Base-by-base conservation (phyloP, 1,140 invertebrate genomes). In the Epicauta chinensis region DNA sequence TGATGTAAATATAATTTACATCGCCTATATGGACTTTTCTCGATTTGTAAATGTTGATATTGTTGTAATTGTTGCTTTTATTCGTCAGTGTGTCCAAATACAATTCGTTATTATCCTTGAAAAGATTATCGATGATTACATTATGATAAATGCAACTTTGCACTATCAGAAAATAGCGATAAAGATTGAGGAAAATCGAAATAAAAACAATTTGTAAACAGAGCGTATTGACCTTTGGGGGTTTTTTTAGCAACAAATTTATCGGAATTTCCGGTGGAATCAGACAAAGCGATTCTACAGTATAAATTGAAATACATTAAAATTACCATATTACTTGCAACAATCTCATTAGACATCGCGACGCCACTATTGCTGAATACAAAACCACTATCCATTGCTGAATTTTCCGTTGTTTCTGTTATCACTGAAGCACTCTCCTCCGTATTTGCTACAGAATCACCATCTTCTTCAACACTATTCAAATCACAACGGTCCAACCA, bases 41-140 rank as follows among this genome's bases (percentile, higher is more conserved):
- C 7, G 44, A 47, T 17, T 47, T 36, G 32, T 47, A 47, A 13
- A 47, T 47, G n/a, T 47, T 34, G 11, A 47, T 47, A 37, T 47
- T 38, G 12, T 47, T 37, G 7, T 47, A 37, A 11, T 47, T 15
- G 12, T 37, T 47, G 11, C 34, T 34, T 37, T 17, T 17, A 7
- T 36, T 47, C 6, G 13, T 47, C 29, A 37, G 13, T 10, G 29
- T 16, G 16, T 38, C 29, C n/a, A 13, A 16, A 11, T 37, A 3
- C 1, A 17, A 3, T 11, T 29, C 2, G n/a, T n/a, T n/a, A 7
- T 47, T 36, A 14, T 45, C 30, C 14, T 40, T 15, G 5, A 14
- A 39, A 39, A 12, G 10, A 13, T 13, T 16, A 39, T 23, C 23
- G 7, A 23, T n/a, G n/a, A n/a, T n/a, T n/a, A n/a, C n/a, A n/a